phyloP scores from a whole-genome alignment of 2,888 invertebrate species.

The Caenorhabditis drosophilae region DNA sequence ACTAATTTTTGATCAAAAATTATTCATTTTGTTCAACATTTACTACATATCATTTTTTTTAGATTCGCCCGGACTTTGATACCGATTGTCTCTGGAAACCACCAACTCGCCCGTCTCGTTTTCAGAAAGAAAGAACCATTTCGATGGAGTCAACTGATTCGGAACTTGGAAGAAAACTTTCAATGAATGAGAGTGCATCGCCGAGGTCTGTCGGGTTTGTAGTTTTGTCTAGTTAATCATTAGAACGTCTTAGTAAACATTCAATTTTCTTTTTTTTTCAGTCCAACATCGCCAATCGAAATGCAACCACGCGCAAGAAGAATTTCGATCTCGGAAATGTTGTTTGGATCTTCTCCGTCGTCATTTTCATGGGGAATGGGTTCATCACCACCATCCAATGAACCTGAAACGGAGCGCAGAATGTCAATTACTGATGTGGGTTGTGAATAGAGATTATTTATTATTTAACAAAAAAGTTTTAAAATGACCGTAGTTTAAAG shows the following conservation, averaged over 20 bases:
- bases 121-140: slow-evolving; percentile 39
- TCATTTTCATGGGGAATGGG: slow-evolving; percentile 53
- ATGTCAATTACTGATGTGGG: slow-evolving; percentile 46
- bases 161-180: slow-evolving; percentile 31
- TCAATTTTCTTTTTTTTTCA: no score
- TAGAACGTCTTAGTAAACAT: no score
- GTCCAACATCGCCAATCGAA: slow-evolving; percentile 40
- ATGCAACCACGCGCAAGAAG: slow-evolving; percentile 42
- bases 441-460: no score
- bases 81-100: slow-evolving; percentile 57
- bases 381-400: slow-evolving; percentile 9
- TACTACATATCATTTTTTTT: slow-evolving; percentile 1
- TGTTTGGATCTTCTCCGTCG: slow-evolving; percentile 45
- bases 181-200: not conserved
- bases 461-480: not conserved
- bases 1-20: not conserved
- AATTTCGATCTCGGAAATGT: slow-evolving; percentile 48
- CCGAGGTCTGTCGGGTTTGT: no score
- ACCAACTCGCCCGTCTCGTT: slow-evolving; percentile 18
- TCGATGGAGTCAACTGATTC: slow-evolving; percentile 51
- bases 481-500: not conserved
- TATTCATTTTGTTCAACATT: not conserved
- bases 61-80: slow-evolving; percentile 54
- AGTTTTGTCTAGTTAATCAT: no score
- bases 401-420: slow-evolving; percentile 32